Percentiles rank a stretch among this genome's conserved stretches.
Conservation (phyloP, 2,113 vertebrate species). For the Brachyhypopomus occidentalis region DNA sequence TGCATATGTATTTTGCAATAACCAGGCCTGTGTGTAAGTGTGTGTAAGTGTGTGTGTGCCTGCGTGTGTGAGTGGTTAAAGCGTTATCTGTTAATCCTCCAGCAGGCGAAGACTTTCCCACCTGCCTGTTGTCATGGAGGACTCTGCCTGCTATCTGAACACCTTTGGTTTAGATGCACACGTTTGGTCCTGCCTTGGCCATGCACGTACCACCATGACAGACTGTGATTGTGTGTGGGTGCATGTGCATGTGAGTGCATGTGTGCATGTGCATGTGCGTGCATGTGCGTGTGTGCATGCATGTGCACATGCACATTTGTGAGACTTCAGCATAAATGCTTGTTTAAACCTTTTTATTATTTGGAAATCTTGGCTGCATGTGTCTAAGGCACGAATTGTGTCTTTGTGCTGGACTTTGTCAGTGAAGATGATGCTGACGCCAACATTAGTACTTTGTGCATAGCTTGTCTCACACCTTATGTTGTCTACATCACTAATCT, state of each 20-base stretch:
- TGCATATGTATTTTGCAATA: neutral
- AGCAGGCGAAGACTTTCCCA: constrained; percentile 41
- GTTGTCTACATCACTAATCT: no score
- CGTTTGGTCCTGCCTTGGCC: constrained; percentile 24
- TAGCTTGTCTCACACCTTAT: no score
- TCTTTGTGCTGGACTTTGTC: no score
- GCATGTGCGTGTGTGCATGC: neutral
- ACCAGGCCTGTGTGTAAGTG: neutral
- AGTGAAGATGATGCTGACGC: no score
- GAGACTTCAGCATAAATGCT: no score
- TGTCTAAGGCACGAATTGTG: no score
- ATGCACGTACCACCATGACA: constrained; percentile 32
- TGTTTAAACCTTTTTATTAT: no score
- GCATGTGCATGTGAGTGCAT: constrained; percentile 21
- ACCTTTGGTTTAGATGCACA: constrained; percentile 54
- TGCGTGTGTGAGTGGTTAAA: neutral
- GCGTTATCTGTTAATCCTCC: constrained; percentile 45
- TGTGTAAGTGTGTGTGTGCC: neutral
- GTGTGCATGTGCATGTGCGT: neutral
- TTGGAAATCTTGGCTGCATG: no score
- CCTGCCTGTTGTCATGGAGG: constrained; percentile 61
- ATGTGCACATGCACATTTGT: no score
- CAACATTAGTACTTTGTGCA: no score
- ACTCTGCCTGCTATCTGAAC: constrained; percentile 60
- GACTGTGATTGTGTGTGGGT: constrained; percentile 21